phyloP scores from a whole-genome alignment of 2,113 vertebrate species.

The Mus spicilegus region DNA sequence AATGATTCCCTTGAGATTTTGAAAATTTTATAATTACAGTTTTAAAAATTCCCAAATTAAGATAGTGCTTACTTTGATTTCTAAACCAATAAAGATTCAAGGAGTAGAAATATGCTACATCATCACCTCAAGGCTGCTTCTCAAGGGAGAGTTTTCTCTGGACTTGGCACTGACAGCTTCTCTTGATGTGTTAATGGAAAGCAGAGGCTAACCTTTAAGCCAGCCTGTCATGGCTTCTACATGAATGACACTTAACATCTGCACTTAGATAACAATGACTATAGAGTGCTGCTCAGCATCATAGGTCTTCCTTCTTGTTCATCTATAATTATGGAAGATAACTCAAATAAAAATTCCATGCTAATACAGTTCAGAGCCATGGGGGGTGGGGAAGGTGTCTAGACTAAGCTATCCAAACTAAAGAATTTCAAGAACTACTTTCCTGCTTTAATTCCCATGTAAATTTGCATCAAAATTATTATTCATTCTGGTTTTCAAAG shows the following conservation, averaged over 20 bases:
- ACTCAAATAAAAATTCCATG: constrained; percentile 10
- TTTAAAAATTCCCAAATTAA: background rate
- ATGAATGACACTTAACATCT: background rate
- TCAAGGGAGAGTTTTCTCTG: constrained; percentile 19
- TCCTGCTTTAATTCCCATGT: background rate
- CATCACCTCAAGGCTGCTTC: background rate
- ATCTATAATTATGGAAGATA: background rate
- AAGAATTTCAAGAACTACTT: constrained; percentile 33
- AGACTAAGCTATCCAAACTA: background rate
- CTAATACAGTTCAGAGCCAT: constrained; percentile 31
- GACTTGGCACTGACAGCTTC: background rate
- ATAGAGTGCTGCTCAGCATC: background rate
- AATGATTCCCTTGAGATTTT: background rate
- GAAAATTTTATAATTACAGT: background rate
- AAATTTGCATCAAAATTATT: constrained; percentile 3
- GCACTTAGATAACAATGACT: constrained; percentile 8
- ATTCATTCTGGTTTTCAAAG: constrained; percentile 3
- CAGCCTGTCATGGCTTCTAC: background rate
- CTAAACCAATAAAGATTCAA: background rate
- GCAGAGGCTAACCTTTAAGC: background rate
- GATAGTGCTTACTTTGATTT: background rate
- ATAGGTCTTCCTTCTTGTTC: background rate
- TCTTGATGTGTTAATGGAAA: background rate
- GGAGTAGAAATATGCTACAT: constrained; percentile 22
- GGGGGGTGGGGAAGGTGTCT: background rate